Conservation (phyloP, 1,140 invertebrate species). For the Pinna nobilis region DNA sequence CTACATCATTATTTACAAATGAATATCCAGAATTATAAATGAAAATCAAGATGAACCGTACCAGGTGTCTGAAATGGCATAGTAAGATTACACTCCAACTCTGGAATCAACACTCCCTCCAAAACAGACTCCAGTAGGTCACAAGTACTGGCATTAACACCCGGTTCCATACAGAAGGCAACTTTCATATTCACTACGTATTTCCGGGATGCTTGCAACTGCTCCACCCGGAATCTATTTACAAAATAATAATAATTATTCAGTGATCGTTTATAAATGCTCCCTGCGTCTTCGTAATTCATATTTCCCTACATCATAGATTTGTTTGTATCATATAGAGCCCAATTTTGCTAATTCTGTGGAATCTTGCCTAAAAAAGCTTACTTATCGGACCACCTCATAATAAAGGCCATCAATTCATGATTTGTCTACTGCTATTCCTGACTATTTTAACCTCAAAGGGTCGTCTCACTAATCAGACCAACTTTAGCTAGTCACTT, state of each 20-base stretch:
- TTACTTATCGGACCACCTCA: too few species aligned
- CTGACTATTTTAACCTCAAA: too few species aligned
- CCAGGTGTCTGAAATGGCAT: background rate
- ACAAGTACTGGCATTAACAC: slow-evolving; percentile 8
- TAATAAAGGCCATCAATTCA: too few species aligned
- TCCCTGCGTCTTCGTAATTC: background rate
- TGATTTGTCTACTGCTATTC: too few species aligned
- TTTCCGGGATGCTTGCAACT: slow-evolving; percentile 5
- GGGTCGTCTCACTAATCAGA: too few species aligned
- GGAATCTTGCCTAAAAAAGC: too few species aligned
- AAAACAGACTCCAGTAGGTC: slow-evolving; percentile 3
- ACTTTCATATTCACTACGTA: slow-evolving; percentile 2
- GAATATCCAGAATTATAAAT: slow-evolving; percentile 1
- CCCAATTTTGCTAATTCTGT: too few species aligned
- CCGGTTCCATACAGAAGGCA: slow-evolving; percentile 6
- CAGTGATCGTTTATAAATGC: background rate
- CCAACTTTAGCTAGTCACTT: too few species aligned
- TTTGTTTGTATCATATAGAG: too few species aligned
- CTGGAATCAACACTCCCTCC: background rate
- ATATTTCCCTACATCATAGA: background rate
- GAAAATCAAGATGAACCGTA: background rate
- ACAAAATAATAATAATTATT: background rate
- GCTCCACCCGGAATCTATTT: background rate
- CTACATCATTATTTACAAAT: slow-evolving; percentile 2
- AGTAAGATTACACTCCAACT: slow-evolving; percentile 3